These are phyloP conservation scores for Chelidonichthys spinosus DNA, from an alignment of 2,797 vertebrate species.

Conservation along the genomic window DNA sequence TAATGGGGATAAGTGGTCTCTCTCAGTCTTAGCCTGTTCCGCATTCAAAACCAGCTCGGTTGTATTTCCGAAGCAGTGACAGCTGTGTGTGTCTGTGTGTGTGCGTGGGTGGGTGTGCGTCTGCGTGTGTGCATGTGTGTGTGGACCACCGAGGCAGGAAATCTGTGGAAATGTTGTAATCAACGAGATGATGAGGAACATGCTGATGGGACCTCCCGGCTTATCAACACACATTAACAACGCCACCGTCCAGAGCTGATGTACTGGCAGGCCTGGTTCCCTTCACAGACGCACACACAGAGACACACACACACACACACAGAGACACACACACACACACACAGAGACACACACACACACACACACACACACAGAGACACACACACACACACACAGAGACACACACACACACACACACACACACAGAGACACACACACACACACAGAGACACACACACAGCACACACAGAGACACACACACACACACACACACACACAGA, in stretches of 20 bases:
- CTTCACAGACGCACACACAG: not conserved
- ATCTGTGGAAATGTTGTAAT: conserved; percentile 74
- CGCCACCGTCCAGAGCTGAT: conserved; percentile 50
- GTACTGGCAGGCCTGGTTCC: conserved; percentile 32
- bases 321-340: not conserved
- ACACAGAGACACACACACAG: no score
- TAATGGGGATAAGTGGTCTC: conserved; percentile 15
- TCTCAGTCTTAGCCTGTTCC: conserved; percentile 39
- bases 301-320: not conserved
- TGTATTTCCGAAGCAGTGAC: conserved; percentile 48
- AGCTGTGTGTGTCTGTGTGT: conserved; percentile 35
- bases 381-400: no score
- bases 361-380: no score
- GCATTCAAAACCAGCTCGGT: conserved; percentile 21
- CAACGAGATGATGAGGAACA: conserved; percentile 77
- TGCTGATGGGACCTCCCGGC: conserved; percentile 69
- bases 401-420: no score
- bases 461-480: no score
- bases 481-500: no score
- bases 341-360: not conserved
- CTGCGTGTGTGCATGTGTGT: conserved; percentile 18
- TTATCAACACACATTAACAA: conserved; percentile 77
- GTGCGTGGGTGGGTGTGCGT: conserved; percentile 17
- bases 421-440: no score
- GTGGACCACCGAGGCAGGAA: conserved; percentile 59